These are phyloP conservation scores for Trichonephila inaurata DNA, from an alignment of 1,140 invertebrate species.

Conservation along the genomic window DNA sequence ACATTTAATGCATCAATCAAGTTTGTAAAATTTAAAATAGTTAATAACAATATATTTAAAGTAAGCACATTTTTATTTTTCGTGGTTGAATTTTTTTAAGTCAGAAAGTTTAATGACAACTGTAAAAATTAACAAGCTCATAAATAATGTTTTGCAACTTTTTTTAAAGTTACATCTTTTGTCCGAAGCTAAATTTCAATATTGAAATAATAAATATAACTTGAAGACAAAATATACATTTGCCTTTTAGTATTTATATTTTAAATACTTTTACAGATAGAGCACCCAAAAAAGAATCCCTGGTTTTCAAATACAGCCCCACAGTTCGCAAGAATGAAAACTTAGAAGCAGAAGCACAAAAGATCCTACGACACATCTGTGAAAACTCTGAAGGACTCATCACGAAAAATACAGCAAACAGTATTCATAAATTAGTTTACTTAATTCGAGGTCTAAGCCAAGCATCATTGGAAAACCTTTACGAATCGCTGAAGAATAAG, in stretches of 20 bases:
- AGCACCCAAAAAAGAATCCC: slow-evolving; percentile 42
- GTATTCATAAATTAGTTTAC: slow-evolving; percentile 65
- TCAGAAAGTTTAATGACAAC: too few relatives aligned
- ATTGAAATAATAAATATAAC: too few relatives aligned
- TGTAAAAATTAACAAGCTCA: too few relatives aligned
- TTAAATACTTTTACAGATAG: slow-evolving; percentile 42
- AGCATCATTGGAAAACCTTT: slow-evolving; percentile 24
- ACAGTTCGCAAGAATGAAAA: background rate
- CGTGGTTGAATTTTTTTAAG: too few relatives aligned
- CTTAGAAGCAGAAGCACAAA: background rate
- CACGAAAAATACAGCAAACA: background rate
- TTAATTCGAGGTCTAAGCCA: slow-evolving; percentile 3
- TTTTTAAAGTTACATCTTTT: background rate
- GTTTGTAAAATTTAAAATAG: too few relatives aligned
- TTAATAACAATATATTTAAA: too few relatives aligned
- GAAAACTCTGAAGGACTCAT: slow-evolving; percentile 41
- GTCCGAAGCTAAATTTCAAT: too few relatives aligned
- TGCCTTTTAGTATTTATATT: background rate
- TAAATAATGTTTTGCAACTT: too few relatives aligned
- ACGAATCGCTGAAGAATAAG: slow-evolving; percentile 51
- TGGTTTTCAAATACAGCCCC: slow-evolving; percentile 51
- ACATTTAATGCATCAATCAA: too few relatives aligned
- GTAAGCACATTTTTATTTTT: too few relatives aligned
- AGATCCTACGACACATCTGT: slow-evolving; percentile 45
- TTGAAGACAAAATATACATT: background rate